Evolutionary conservation across 2,888 invertebrate species (phyloP).

Genomic region (Phania funesta): DNA sequence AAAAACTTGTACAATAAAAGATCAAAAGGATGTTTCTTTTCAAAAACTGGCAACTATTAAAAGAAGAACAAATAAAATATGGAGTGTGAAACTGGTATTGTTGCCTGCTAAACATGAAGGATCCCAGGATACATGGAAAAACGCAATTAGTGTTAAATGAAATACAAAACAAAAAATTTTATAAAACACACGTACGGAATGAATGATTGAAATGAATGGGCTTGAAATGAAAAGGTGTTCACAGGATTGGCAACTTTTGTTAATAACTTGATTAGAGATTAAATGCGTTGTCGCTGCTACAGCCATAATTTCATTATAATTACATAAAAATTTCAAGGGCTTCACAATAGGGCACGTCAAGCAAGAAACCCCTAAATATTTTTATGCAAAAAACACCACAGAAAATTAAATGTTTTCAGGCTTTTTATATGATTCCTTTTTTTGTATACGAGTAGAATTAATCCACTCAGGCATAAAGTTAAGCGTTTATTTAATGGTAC

Average conservation of each 20-base stretch:
- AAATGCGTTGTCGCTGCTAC: constrained; percentile 36
- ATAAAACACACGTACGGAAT: constrained; percentile 35
- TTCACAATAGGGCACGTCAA: not conserved
- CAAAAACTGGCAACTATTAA: constrained; percentile 30
- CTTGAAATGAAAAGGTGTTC: constrained; percentile 58
- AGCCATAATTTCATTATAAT: constrained; percentile 51
- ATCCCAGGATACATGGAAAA: constrained; percentile 33
- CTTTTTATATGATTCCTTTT: not conserved
- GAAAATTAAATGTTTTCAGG: constrained; percentile 45
- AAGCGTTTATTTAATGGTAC: constrained; percentile 29
- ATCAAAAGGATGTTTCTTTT: constrained; percentile 21
- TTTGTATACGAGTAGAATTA: constrained; percentile 3
- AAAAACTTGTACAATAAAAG: not conserved
- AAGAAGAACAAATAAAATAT: constrained; percentile 41
- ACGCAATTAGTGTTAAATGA: constrained; percentile 55
- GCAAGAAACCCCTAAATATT: constrained; percentile 8
- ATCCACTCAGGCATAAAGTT: constrained; percentile 41
- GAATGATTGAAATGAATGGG: constrained; percentile 19
- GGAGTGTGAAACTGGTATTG: constrained; percentile 60
- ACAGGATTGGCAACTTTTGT: constrained; percentile 51
- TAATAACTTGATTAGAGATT: constrained; percentile 60
- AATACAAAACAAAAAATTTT: constrained; percentile 11
- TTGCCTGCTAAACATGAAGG: constrained; percentile 29
- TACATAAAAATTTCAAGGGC: constrained; percentile 29
- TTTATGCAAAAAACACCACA: constrained; percentile 17